Percentiles rank a stretch among this genome's conserved stretches.
phyloP scores from a whole-genome alignment of 2,113 vertebrate genomes.

The Carassius gibelio region DNA sequence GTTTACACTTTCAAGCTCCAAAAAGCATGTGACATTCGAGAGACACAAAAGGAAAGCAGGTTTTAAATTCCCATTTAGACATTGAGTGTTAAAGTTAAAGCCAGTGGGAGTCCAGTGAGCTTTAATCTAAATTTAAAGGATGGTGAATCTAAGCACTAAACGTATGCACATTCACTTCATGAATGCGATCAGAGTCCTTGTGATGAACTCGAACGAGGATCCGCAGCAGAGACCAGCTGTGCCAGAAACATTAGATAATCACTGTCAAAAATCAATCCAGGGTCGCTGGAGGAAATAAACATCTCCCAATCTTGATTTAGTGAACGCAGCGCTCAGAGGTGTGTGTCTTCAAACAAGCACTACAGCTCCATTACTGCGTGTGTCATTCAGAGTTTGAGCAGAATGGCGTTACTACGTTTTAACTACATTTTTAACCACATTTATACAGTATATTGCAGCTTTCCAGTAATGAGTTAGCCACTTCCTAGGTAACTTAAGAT shows the following conservation, averaged over 20 bases:
- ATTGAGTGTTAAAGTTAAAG: background rate
- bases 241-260: slow-evolving; percentile 24
- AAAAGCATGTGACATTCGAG: no score
- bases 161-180: no score
- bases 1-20: background rate
- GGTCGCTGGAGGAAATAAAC: background rate
- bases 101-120: background rate
- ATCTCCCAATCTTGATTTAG: background rate
- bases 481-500: no score
- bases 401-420: background rate
- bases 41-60: no score
- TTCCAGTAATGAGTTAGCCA: no score
- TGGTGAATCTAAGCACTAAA: background rate
- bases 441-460: no score
- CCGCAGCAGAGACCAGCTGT: slow-evolving; percentile 18
- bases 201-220: slow-evolving; percentile 8
- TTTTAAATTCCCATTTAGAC: background rate
- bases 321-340: background rate
- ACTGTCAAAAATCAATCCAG: slow-evolving; percentile 26
- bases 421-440: no score
- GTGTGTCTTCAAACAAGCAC: background rate
- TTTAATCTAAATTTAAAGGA: background rate
- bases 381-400: background rate
- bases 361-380: background rate
- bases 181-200: background rate